Evolutionary conservation across 37 sponge, comb jelly and placozoan species (phyloP), one percentile per base, ranked within the genome.

Genomic region (Hormiphora californensis): DNA sequence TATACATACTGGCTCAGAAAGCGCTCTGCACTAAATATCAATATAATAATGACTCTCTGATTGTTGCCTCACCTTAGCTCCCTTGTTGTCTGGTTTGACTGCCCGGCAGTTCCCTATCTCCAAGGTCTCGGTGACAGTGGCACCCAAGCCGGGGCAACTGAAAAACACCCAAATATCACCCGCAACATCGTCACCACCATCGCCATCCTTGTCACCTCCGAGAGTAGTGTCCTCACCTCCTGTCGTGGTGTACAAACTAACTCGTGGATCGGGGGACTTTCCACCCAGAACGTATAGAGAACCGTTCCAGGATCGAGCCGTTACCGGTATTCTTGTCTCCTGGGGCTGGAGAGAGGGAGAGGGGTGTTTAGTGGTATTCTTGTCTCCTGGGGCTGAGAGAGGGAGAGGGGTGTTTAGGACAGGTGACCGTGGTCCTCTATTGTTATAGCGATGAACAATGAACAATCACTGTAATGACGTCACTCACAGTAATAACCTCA

Each of bases 91-190:
- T 21, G 81, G 8, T 25, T 41, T 73, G 32, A 33, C 28, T 27
- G 81, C 81, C 8, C 81, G 32, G 43, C 81, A 73, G 81, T 73
- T 73, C 9, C 81, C 81, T 43, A 73, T 73, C 19, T 36, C 38
- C 4, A 73, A 33, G 5, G 81, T 73, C 25, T 73, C 46, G n/a
- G 44, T 73, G n/a, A 73, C 17, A 43, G 35, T n/a, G n/a, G 32
- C 17, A 41, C 46, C 81, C 12, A 43, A 43, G 44, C 40, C 46
- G 8, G 81, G 43, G 46, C 81, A 73, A 12, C 40, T 28, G 25
- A 73, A 73, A 0, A 73, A 5, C 1, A 73, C 81, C 81, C 81
- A 73, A 2, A 73, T 15, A 25, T 73, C 36, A 27, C 59, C 59
- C 4, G 59, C 59, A 27, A 57, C 25, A 22, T 30, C 61, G 30